A percentile compares a stretch with the other conserved stretches of the same genome.
Conservation (phyloP, 2,888 invertebrate species). For the Nasonia oneida region DNA sequence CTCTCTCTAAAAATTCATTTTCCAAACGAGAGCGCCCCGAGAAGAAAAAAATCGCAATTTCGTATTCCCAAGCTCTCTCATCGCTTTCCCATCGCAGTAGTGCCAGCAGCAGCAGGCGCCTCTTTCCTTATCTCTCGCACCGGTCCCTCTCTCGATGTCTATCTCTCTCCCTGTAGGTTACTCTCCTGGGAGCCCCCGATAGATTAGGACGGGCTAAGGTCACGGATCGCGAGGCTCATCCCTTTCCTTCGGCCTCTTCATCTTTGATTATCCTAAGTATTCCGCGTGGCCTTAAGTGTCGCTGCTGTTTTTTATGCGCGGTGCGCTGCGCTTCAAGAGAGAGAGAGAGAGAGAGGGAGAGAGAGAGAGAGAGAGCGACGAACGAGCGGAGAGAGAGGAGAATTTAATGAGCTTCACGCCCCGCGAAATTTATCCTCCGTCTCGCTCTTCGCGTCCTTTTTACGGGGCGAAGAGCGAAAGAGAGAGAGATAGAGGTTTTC, state of each 20-base stretch:
- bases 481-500: slow-evolving; percentile 5
- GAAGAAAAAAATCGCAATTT: background rate
- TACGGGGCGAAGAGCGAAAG: background rate
- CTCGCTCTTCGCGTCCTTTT: background rate
- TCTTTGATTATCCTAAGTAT: slow-evolving; percentile 33
- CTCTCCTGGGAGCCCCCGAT: background rate
- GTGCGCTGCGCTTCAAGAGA: background rate
- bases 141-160: background rate
- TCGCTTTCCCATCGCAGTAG: background rate
- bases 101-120: background rate
- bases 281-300: background rate
- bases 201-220: background rate
- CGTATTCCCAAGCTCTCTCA: background rate
- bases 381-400: background rate
- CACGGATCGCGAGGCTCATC: background rate
- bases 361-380: background rate
- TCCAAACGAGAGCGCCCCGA: background rate
- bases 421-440: background rate
- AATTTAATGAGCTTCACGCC: slow-evolving; percentile 39
- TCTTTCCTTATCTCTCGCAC: slow-evolving; percentile 13
- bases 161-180: background rate
- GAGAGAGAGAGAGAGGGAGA: background rate
- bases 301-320: background rate
- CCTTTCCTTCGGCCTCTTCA: background rate
- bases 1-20: background rate